Conservation (phyloP, 2,888 invertebrate species). For the Trimorus sp. region DNA sequence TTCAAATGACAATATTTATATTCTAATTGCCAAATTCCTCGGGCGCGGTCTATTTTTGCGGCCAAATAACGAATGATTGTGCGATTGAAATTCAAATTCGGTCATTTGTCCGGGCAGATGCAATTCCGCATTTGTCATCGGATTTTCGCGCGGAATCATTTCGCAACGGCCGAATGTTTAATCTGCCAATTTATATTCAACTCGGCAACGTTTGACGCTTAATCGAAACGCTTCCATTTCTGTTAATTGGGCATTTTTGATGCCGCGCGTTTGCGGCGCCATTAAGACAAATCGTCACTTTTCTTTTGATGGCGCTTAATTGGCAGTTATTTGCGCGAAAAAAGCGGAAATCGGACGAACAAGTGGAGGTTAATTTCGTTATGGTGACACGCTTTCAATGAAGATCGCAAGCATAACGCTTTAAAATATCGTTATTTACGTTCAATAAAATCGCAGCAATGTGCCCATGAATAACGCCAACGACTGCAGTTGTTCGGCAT, state of each 20-base stretch:
- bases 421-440: conserved; percentile 23
- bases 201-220: conserved; percentile 23
- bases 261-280: not conserved
- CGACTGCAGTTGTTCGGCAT: conserved; percentile 20
- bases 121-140: conserved; percentile 41
- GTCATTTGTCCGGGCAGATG: conserved; percentile 14
- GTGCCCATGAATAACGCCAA: conserved; percentile 24
- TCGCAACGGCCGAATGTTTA: not conserved
- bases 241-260: not conserved
- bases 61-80: conserved; percentile 31
- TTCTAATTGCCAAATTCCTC: conserved; percentile 48
- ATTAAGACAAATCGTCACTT: too few relatives aligned
- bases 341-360: too few relatives aligned
- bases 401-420: conserved; percentile 4
- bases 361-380: not conserved
- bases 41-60: conserved; percentile 27
- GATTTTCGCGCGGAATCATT: conserved; percentile 29
- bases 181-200: conserved; percentile 44
- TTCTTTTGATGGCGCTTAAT: too few relatives aligned
- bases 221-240: conserved; percentile 28
- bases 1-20: conserved; percentile 55
- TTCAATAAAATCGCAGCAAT: conserved; percentile 18
- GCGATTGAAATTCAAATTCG: conserved; percentile 51
- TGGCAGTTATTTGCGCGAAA: too few relatives aligned
- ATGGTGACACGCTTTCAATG: not conserved